Evolutionary conservation across 2,113 vertebrate genomes (phyloP).

Genomic region (Siphamia tubifer): DNA sequence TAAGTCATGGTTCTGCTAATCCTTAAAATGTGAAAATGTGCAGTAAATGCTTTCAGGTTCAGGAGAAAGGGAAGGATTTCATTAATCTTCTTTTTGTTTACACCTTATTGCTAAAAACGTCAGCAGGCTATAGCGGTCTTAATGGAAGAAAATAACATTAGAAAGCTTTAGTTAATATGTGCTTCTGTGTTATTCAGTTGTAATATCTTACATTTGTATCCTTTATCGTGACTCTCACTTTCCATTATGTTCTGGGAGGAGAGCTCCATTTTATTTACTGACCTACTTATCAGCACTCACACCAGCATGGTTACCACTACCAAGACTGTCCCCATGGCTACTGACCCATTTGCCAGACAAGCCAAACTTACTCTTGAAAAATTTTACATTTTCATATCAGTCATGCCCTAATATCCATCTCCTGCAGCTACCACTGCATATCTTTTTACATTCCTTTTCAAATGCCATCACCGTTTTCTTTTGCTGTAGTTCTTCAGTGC

Average conservation of each 20-base stretch:
- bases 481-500: not conserved
- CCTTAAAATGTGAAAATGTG: constrained; percentile 14
- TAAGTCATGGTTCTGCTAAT: not conserved
- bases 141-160: too few relatives aligned
- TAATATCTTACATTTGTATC: not conserved
- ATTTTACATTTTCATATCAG: constrained; percentile 49
- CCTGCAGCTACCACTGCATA: not conserved
- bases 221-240: not conserved
- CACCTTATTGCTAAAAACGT: not conserved
- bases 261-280: constrained; percentile 50
- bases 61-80: not conserved
- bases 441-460: too few relatives aligned
- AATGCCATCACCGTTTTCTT: not conserved
- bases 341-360: constrained; percentile 61
- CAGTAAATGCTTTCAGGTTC: not conserved
- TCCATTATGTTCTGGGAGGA: not conserved
- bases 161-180: not conserved
- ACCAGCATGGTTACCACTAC: constrained; percentile 26
- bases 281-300: constrained; percentile 51
- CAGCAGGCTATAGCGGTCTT: not conserved
- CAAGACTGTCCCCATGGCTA: constrained; percentile 38
- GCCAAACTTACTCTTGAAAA: constrained; percentile 31
- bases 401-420: constrained; percentile 23
- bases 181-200: not conserved
- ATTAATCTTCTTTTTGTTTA: not conserved